Conservation (phyloP, 2,797 vertebrate species). For the Threskiornis aethiopicus region DNA sequence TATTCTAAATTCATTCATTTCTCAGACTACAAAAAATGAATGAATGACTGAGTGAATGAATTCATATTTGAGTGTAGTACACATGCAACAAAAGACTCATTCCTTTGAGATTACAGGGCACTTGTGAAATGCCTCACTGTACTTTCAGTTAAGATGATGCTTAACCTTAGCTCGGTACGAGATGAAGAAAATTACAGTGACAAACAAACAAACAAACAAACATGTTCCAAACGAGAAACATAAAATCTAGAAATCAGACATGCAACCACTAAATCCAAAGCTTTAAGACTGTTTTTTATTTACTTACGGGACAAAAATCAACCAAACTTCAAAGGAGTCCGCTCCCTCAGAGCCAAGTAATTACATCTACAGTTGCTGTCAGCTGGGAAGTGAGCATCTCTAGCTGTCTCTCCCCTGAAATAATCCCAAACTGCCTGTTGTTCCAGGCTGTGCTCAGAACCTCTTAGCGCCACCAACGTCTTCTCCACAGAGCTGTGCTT, state of each 20-base stretch:
- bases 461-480: constrained; percentile 60
- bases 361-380: constrained; percentile 19
- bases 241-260: not conserved
- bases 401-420: constrained; percentile 17
- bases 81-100: not conserved
- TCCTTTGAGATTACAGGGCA: not conserved
- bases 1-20: not conserved
- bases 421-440: constrained; percentile 59
- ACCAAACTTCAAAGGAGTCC: constrained; percentile 48
- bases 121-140: not conserved
- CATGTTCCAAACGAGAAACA: not conserved
- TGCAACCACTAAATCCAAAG: not conserved
- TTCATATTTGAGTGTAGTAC: not conserved
- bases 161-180: not conserved
- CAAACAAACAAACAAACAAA: not conserved
- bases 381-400: constrained; percentile 31
- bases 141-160: not conserved
- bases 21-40: not conserved
- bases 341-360: constrained; percentile 31
- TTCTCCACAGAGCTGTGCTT: constrained; percentile 9
- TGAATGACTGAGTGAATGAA: not conserved
- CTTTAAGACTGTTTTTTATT: not conserved
- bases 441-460: constrained; percentile 60
- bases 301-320: constrained; percentile 66
- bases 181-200: not conserved